Evolutionary conservation across 1,140 invertebrate genomes (phyloP), one percentile per base, ranked within the genome.

Genomic region (Cephus cinctus): DNA sequence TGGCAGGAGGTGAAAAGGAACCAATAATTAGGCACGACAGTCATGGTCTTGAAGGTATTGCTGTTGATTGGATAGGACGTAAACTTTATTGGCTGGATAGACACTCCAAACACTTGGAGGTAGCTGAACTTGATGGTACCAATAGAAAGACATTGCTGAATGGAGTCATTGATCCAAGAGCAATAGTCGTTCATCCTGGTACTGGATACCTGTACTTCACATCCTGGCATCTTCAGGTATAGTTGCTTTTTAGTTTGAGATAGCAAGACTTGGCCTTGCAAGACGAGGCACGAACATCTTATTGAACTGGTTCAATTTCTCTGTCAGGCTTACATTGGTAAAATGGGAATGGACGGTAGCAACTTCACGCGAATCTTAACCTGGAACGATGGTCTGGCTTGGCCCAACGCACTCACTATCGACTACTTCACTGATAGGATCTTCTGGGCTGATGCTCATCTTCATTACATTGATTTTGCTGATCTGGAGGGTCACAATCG

Each of bases 61-160:
- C 94, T 0, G 82, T 98, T 4, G 97, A 99, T 73, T 99, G 97
- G 97, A 83, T 98, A 19, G 94, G 88, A 4, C 82, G 93, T 39
- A 99, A 99, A 71, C 73, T 99, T 0, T 98, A 98, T 66, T 98
- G 95, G 94, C 76, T 98, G n/a, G 96, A 99, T 67, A 80, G 94
- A 39, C 92, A 95, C 65, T 92, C 92, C 0, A 95, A 95, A 74
- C 94, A 96, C 66, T 73, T 98, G 43, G 90, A 97, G 69, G 92
- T 97, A 0, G 79, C 89, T 1, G 94, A 98, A 73, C 71, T 98
- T 35, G 88, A 98, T 72, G 97, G 96, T 9, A 95, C 90, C 0
- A 91, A 88, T 62, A 81, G 94, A 19, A 90, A 89, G 62, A 98
- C 94, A 0, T 65, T 99, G 2, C 84, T 92, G 46, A 86, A 87